A percentile compares a stretch with the other conserved stretches of the same genome.
phyloP scores from a whole-genome alignment of 2,797 vertebrate species.

The Naso thynnoides region DNA sequence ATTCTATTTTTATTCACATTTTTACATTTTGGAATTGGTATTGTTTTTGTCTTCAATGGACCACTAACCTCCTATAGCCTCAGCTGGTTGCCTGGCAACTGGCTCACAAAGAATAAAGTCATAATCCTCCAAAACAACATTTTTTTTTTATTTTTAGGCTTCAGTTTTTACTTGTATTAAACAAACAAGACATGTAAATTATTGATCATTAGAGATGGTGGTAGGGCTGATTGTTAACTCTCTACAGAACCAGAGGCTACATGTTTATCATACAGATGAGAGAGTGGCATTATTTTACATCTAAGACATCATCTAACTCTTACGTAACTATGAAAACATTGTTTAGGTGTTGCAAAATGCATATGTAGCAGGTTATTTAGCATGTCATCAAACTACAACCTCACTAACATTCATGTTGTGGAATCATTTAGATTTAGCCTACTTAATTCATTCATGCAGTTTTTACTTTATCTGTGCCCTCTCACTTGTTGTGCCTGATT shows the following conservation, averaged over 20 bases:
- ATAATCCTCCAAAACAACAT: not conserved
- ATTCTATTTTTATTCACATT: too few relatives aligned
- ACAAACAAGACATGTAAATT: not conserved
- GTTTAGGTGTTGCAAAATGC: not conserved
- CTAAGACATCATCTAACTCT: too few relatives aligned
- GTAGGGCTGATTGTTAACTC: not conserved
- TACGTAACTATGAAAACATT: not conserved
- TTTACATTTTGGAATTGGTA: too few relatives aligned
- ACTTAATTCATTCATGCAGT: not conserved
- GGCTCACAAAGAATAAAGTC: not conserved
- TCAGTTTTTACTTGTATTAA: not conserved
- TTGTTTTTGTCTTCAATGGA: too few relatives aligned
- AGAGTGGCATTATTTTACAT: not conserved
- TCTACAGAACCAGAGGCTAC: too few relatives aligned
- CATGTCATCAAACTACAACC: not conserved
- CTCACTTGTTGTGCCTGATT: not conserved
- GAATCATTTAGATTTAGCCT: not conserved
- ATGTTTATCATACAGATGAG: not conserved
- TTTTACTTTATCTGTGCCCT: not conserved
- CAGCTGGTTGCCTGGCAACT: not conserved
- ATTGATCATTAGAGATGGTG: not conserved
- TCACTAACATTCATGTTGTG: not conserved
- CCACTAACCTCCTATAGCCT: not conserved
- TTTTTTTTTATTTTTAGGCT: not conserved
- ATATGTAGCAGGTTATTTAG: not conserved